Base-by-base conservation (phyloP, 2,113 vertebrate genomes). In the Puntigrus tetrazona region DNA sequence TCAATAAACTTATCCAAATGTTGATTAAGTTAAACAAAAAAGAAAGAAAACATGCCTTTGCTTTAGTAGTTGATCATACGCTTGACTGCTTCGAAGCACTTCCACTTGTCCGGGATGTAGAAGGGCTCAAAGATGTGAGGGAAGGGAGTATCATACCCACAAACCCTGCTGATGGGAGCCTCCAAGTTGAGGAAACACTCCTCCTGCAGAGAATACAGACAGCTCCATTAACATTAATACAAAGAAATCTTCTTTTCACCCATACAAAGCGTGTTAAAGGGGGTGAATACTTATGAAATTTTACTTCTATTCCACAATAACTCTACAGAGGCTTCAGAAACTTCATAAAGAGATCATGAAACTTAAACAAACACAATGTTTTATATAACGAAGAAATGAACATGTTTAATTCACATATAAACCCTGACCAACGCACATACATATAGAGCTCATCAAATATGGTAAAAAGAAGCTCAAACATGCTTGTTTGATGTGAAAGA, bases 71-170 rank as follows among this genome's bases (percentile, higher is more conserved):
- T 98, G 90, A 99, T 99, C 97, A 99, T 98, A 90, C 89, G 96
- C 89, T 94, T 96, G 89, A 99, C 93, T 29, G 96, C 97, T 1
- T 99, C 98, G 75, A 99, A 98, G 90, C 98, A 99, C 89, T 99
- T 99, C 98, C 98, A 99, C 91, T 99, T 99, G 92, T 99, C 98
- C 85, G 98, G 98, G 94, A 98, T 99, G 92, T 98, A 99, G 92
- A 99, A 99, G 57, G 97, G 96, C 83, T 99, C 98, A 87, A 98
- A 99, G 88, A 98, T 96, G 91, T 99, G 97, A 85, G 98, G 96
- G 86, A 99, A 99, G 0, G 98, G 98, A 7, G 98, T 99, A 92
- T 99, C 98, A 31, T 99, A 99, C 72, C 98, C 98, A 91, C 98
- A 99, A 0, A 99, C 97, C 92, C 98, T 93, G 70, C 94, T 89